Conservation (phyloP, 2,113 vertebrate species). For the Esox niger region DNA sequence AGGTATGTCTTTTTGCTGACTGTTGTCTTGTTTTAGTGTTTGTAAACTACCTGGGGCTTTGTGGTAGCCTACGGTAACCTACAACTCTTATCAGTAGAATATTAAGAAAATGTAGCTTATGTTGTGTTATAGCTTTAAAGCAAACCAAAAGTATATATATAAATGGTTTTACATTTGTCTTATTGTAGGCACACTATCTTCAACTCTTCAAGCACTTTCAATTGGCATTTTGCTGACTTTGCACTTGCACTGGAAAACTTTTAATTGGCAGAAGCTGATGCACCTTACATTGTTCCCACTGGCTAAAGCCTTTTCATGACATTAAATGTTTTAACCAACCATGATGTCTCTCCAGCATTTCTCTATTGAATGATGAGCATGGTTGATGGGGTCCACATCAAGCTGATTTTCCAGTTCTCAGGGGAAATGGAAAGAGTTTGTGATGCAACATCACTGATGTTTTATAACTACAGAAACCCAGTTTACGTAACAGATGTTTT, state of each 20-base stretch:
- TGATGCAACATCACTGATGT: no score
- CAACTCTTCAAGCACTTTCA: constrained; percentile 66
- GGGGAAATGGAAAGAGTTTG: no score
- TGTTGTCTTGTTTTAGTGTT: constrained; percentile 67
- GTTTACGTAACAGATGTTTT: no score
- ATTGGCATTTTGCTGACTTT: constrained; percentile 64
- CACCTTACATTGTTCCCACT: constrained; percentile 68
- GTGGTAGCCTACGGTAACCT: constrained; percentile 40
- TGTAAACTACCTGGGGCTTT: constrained; percentile 46
- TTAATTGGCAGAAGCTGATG: constrained; percentile 66
- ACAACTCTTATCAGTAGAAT: background rate
- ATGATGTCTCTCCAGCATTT: constrained; percentile 4
- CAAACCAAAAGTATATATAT: constrained; percentile 16
- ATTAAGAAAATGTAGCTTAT: constrained; percentile 18
- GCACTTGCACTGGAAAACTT: constrained; percentile 64
- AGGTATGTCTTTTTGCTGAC: constrained; percentile 48
- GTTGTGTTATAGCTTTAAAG: constrained; percentile 65
- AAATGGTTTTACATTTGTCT: constrained; percentile 37
- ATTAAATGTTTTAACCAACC: constrained; percentile 73
- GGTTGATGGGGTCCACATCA: background rate
- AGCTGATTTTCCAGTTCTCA: no score
- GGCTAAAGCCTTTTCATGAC: constrained; percentile 63
- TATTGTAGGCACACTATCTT: constrained; percentile 27
- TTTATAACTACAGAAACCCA: no score
- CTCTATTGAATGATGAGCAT: background rate